Evolutionary conservation across 2,113 vertebrate genomes (phyloP), one percentile per base, ranked within the genome.

Genomic region (Origma solitaria): DNA sequence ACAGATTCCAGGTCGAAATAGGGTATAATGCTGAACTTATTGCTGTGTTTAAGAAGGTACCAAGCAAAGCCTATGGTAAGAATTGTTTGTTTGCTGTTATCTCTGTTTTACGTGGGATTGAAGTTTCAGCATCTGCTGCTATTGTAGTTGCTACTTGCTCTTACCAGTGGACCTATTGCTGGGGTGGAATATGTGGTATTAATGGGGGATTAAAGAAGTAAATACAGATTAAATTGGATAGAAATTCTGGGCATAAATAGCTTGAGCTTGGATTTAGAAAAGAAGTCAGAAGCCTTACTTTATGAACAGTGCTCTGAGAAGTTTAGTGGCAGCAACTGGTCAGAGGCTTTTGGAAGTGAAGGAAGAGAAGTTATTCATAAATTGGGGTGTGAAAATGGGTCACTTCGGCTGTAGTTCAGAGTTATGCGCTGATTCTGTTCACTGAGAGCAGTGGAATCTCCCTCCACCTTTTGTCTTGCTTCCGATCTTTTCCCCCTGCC

Each of bases 51-150:
- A 99, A 99, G 97, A 98, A 91, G 37, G 97, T 99, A 31, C 98
- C 99, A 35, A 99, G 99, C 79, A 99, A 98, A 95, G 98, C 19
- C 60, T 99, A 99, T 31, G 99, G 99, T 99, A 97, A 98, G 98
- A 83, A 65, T 60, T 53, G 16, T 10, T 89, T 71, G 44, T 49
- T 91, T 81, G 44, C 50, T 81, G 16, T 24, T 66, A 30, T 5
- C 18, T 95, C 33, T 91, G 25, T 65, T 82, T 86, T 80, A 47
- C 6, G 3, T 45, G 70, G 49, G 61, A 81, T 88, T 27, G 31
- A 66, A 86, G 57, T 86, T 90, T 77, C 28, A 42, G 21, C 7
- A 4, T 70, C n/a, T 76, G 11, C 18, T 86, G 31, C 57, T 60
- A 7, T 49, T 72, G 58, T 56, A 88, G 87, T 57, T 95, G 76